phyloP scores from a whole-genome alignment of 1,140 invertebrate genomes.

The Muscidifurax raptorellus region DNA sequence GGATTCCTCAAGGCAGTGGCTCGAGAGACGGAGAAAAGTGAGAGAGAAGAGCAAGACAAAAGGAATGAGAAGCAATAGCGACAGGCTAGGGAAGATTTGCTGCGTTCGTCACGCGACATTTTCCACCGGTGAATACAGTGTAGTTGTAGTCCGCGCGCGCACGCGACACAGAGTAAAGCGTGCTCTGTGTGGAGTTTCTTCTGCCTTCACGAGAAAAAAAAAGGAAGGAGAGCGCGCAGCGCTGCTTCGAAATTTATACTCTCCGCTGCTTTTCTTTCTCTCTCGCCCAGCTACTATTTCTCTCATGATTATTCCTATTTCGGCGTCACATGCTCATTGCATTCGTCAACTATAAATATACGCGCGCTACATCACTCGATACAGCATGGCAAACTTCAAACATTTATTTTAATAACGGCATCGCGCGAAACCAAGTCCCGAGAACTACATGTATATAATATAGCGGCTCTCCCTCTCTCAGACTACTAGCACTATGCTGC shows the following conservation, averaged over 20 bases:
- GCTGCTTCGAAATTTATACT: constrained; percentile 30
- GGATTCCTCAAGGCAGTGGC: constrained; percentile 67
- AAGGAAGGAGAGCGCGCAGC: not conserved
- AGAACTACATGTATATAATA: too few species aligned
- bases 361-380: not conserved
- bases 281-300: constrained; percentile 26
- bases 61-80: constrained; percentile 38
- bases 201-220: not conserved
- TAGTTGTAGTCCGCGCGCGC: not conserved
- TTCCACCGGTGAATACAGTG: constrained; percentile 34
- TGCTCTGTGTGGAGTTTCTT: not conserved
- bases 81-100: constrained; percentile 42
- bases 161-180: not conserved
- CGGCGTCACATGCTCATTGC: not conserved
- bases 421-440: not conserved
- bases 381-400: not conserved
- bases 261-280: constrained; percentile 12
- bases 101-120: constrained; percentile 38
- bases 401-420: not conserved
- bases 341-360: not conserved
- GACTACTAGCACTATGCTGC: not conserved
- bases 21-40: constrained; percentile 56
- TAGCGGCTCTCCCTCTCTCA: not conserved
- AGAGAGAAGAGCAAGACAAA: constrained; percentile 43
- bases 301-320: not conserved